Percentiles rank a stretch among this genome's conserved stretches.
phyloP scores from a whole-genome alignment of 2,113 vertebrate species.

The Tupaia tana region DNA sequence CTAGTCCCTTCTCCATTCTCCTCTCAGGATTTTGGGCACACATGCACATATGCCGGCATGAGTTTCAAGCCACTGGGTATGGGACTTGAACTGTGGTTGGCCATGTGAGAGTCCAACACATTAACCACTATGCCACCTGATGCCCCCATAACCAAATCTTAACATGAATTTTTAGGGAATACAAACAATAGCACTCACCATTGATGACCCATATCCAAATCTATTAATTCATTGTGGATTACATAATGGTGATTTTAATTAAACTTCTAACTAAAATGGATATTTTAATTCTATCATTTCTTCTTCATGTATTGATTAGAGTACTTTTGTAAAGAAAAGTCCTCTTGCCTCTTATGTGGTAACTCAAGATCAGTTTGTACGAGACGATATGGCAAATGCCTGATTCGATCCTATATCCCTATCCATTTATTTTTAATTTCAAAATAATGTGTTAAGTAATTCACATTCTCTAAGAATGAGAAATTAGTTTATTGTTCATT shows the following conservation, averaged over 20 bases:
- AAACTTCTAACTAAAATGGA: no score
- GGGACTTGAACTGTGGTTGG: no score
- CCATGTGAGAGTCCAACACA: no score
- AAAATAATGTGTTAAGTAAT: background rate
- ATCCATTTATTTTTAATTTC: background rate
- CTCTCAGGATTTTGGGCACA: no score
- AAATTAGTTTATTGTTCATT: background rate
- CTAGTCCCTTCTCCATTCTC: no score
- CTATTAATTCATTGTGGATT: background rate
- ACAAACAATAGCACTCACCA: background rate
- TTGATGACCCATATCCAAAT: background rate
- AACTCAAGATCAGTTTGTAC: background rate
- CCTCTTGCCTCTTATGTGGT: background rate
- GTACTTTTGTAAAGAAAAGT: background rate
- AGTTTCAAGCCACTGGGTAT: no score
- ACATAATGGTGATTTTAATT: background rate
- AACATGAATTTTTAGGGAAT: no score
- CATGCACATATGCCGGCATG: no score
- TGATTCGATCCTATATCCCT: background rate
- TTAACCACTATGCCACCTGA: no score
- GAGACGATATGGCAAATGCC: background rate
- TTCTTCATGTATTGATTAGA: background rate
- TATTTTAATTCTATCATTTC: background rate
- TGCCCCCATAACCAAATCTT: no score
- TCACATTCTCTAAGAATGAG: background rate